Conservation (phyloP, 2,113 vertebrate species). For the Tylochromis polylepis region DNA sequence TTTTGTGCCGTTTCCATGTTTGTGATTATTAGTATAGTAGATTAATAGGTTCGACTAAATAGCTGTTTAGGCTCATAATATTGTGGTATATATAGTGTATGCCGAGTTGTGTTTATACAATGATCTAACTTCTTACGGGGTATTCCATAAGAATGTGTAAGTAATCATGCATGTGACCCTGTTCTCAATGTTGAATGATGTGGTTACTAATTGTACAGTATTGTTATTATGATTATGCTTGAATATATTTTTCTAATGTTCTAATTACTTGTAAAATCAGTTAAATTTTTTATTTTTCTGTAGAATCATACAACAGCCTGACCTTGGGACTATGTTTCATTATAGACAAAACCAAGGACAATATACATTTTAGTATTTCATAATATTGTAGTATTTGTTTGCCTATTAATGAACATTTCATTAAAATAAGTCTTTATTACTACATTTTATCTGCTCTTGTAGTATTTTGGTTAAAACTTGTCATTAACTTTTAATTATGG, state of each 20-base stretch:
- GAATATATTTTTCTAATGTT: background rate
- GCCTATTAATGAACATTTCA: background rate
- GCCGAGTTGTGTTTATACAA: background rate
- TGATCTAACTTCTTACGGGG: no score
- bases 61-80: background rate
- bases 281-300: background rate
- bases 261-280: background rate
- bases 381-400: background rate
- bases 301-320: background rate
- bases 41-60: background rate
- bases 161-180: background rate
- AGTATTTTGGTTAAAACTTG: background rate
- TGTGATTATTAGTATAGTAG: background rate
- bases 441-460: background rate
- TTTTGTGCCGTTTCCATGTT: no score
- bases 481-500: background rate
- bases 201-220: background rate
- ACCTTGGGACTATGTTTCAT: background rate
- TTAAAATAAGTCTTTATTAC: background rate
- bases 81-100: background rate
- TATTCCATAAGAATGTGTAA: no score
- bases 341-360: background rate
- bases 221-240: background rate
- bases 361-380: background rate
- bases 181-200: background rate